A percentile compares a stretch with the other conserved stretches of the same genome.
These are phyloP conservation scores for Drosophila erecta DNA, from an alignment of 1,140 invertebrate species.

Conservation along the genomic window DNA sequence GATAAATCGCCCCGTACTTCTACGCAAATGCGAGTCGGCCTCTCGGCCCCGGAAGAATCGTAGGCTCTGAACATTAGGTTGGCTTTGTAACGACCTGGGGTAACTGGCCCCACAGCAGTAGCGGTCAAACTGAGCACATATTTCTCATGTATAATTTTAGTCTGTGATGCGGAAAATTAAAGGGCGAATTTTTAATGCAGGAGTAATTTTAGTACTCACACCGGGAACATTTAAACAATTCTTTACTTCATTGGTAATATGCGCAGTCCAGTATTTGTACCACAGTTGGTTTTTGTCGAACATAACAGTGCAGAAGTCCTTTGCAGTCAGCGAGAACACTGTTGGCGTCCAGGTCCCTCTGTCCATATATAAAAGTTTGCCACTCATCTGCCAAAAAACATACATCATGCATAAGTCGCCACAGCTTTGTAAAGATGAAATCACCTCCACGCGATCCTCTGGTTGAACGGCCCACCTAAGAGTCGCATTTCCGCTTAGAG, in stretches of 20 bases:
- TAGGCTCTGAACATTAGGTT: background rate
- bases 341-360: constrained; percentile 27
- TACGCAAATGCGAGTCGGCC: background rate
- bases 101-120: background rate
- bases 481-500: background rate
- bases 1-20: background rate
- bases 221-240: constrained; percentile 22
- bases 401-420: background rate
- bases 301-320: constrained; percentile 12
- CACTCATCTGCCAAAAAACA: background rate
- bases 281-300: constrained; percentile 31
- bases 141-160: background rate
- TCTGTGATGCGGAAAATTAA: background rate
- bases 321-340: background rate
- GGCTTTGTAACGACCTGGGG: constrained; percentile 7
- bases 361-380: background rate
- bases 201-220: constrained; percentile 6
- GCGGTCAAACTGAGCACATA: background rate
- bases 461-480: constrained; percentile 9
- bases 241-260: constrained; percentile 23
- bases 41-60: background rate
- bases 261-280: constrained; percentile 13
- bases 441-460: constrained; percentile 11
- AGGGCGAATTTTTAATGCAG: background rate
- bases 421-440: background rate